Conservation (phyloP, 2,888 invertebrate genomes). For the Tetragonula carbonaria region DNA sequence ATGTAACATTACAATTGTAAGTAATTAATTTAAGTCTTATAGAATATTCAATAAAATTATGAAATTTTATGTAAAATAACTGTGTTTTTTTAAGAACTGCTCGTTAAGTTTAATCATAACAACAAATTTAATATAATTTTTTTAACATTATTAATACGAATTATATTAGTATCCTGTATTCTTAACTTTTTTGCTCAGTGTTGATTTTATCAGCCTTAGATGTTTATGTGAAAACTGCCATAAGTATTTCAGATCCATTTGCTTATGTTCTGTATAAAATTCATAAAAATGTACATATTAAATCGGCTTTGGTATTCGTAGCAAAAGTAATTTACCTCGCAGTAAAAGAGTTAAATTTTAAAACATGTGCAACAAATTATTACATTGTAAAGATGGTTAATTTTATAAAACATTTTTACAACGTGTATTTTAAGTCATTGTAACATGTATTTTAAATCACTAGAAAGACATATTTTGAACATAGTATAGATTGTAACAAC, state of each 20-base stretch:
- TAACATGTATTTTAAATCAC: neutral
- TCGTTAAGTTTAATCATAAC: constrained; percentile 29
- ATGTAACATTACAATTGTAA: constrained; percentile 43
- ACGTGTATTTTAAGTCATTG: too few species aligned
- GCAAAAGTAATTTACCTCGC: too few species aligned
- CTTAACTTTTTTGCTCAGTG: neutral
- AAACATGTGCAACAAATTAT: neutral
- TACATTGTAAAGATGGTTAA: neutral
- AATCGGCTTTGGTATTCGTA: too few species aligned
- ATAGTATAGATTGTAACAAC: neutral
- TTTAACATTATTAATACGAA: neutral
- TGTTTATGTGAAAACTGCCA: too few species aligned
- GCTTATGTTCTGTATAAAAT: too few species aligned
- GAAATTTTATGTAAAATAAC: constrained; percentile 28
- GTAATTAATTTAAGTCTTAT: constrained; percentile 30
- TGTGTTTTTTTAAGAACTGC: constrained; percentile 23
- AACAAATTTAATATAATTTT: constrained; percentile 30
- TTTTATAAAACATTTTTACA: neutral
- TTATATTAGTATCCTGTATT: neutral
- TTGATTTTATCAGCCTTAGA: too few species aligned
- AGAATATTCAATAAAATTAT: constrained; percentile 30
- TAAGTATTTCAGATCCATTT: too few species aligned
- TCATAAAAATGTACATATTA: too few species aligned
- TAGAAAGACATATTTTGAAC: neutral
- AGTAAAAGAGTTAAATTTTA: neutral